Conservation (phyloP, 2,113 vertebrate species). For the Marmota monax region DNA sequence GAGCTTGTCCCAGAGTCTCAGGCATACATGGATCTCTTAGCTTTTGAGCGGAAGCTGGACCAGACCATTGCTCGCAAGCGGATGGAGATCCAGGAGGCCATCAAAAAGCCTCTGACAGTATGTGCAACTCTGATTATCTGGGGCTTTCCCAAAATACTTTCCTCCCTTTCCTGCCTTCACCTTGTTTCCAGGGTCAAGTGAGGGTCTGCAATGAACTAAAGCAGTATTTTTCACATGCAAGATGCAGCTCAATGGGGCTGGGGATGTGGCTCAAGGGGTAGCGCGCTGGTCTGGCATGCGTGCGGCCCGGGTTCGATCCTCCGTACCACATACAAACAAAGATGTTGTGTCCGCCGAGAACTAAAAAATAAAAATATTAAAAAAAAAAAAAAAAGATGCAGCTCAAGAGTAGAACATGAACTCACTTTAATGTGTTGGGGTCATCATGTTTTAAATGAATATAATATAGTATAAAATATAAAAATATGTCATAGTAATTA, state of each 20-base stretch:
- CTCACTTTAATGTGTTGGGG: background rate
- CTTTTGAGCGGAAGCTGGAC: conserved; percentile 99
- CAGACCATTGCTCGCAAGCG: conserved; percentile 99
- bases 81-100: conserved; percentile 99
- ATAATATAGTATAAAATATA: background rate
- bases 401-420: background rate
- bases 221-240: background rate
- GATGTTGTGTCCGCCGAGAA: no score
- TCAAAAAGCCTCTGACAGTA: conserved; percentile 99
- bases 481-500: background rate
- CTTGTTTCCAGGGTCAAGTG: background rate
- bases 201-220: background rate
- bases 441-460: conserved; percentile 31
- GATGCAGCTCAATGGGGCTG: background rate
- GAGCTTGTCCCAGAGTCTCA: conserved; percentile 99
- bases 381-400: background rate
- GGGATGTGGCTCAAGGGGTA: no score
- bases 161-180: background rate
- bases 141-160: background rate
- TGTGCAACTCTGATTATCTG: background rate
- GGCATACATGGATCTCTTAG: conserved; percentile 99
- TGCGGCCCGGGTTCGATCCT: no score
- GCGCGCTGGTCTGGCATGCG: no score
- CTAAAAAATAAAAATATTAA: no score
- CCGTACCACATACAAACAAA: no score